These are phyloP conservation scores for Coelinius sp. DNA, from an alignment of 2,888 invertebrate species.

Conservation along the genomic window DNA sequence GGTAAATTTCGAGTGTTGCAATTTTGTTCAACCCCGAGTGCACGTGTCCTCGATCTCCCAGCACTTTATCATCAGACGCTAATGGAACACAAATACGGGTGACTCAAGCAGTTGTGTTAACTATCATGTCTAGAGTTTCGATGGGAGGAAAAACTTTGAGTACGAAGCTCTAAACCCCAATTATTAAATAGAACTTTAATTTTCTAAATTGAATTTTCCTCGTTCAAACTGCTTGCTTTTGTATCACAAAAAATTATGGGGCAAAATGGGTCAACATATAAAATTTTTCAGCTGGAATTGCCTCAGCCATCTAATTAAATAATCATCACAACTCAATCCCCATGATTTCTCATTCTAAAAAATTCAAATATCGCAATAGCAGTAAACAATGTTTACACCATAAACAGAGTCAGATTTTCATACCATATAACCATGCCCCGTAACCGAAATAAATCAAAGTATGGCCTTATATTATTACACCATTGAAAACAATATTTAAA, in stretches of 20 bases:
- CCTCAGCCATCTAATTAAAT: not conserved
- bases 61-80: not conserved
- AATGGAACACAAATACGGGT: not conserved
- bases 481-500: not conserved
- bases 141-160: not conserved
- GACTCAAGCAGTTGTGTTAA: not conserved
- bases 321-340: not conserved
- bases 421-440: not conserved
- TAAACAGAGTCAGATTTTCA: not conserved
- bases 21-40: not conserved
- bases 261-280: too few species aligned
- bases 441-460: not conserved
- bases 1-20: not conserved
- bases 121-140: not conserved
- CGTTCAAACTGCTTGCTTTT: too few species aligned
- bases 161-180: too few species aligned
- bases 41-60: not conserved
- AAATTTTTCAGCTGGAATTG: too few species aligned
- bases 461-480: not conserved
- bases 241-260: too few species aligned
- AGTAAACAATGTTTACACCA: not conserved
- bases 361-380: not conserved
- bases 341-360: not conserved
- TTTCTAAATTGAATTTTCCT: too few species aligned
- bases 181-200: too few species aligned